Evolutionary conservation across 2,797 vertebrate species (phyloP).

Genomic region (Sciurus vulgaris): DNA sequence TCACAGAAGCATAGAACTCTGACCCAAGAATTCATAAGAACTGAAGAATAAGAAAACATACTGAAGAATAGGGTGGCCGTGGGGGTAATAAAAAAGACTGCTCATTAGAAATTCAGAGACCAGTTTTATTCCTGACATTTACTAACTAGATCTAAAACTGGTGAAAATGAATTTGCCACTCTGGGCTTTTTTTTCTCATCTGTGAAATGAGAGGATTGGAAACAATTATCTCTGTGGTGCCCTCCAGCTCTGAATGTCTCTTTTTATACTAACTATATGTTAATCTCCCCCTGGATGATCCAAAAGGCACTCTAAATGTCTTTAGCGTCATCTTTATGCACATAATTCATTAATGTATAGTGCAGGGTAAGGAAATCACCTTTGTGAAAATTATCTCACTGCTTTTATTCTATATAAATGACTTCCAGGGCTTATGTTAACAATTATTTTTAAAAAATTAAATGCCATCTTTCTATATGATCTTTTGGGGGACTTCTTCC

Average conservation of each 20-base stretch:
- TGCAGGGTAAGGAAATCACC: neutral
- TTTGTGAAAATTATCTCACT: slow-evolving; percentile 51
- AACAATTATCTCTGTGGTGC: slow-evolving; percentile 1
- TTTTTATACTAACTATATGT: slow-evolving; percentile 42
- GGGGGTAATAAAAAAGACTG: neutral
- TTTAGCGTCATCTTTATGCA: slow-evolving; percentile 6
- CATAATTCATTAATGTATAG: slow-evolving; percentile 36
- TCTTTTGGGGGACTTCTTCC: neutral
- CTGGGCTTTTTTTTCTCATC: slow-evolving; percentile 39
- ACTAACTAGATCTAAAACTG: slow-evolving; percentile 44
- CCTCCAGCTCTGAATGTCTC: slow-evolving; percentile 43
- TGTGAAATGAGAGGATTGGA: slow-evolving; percentile 57
- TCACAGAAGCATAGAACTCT: neutral
- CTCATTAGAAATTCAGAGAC: neutral
- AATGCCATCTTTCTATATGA: neutral
- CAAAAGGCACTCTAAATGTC: slow-evolving; percentile 44
- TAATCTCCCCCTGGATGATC: neutral
- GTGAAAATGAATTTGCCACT: slow-evolving; percentile 2
- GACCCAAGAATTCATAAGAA: neutral
- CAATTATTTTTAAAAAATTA: slow-evolving; percentile 57
- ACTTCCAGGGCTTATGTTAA: neutral
- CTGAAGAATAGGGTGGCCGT: neutral
- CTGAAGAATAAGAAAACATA: neutral
- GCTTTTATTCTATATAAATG: slow-evolving; percentile 31
- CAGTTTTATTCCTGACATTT: neutral